Conservation (phyloP, 2,888 invertebrate genomes). For the Nomada goodeniana region DNA sequence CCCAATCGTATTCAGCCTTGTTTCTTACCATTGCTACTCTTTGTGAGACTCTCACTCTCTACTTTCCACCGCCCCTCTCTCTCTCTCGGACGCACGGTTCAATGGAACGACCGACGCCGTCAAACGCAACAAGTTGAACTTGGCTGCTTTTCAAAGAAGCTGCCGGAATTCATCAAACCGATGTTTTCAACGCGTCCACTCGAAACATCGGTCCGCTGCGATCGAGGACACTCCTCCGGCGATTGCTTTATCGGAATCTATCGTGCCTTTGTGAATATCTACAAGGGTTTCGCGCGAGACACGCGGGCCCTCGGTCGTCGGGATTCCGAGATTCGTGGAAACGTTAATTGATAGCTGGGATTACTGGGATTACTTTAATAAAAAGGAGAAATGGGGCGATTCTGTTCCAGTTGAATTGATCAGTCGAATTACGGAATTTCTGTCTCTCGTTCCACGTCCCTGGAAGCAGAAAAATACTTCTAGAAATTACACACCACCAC, state of each 20-base stretch:
- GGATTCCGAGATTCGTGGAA: too few species aligned
- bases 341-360: too few species aligned
- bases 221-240: constrained; percentile 11
- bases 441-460: background rate
- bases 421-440: constrained; percentile 16
- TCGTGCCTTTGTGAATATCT: background rate
- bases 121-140: constrained; percentile 78
- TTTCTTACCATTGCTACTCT: constrained; percentile 4
- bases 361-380: too few species aligned
- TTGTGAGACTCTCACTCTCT: constrained; percentile 15
- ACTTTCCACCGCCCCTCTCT: constrained; percentile 28
- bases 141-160: constrained; percentile 77
- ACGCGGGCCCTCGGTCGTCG: too few species aligned
- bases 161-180: constrained; percentile 69
- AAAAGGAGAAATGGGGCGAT: too few species aligned
- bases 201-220: constrained; percentile 29
- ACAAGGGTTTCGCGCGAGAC: too few species aligned
- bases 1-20: constrained; percentile 10
- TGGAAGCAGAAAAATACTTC: constrained; percentile 10
- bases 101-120: constrained; percentile 67
- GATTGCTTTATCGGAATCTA: constrained; percentile 1
- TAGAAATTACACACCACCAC: background rate
- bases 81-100: constrained; percentile 50
- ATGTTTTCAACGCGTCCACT: constrained; percentile 45
- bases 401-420: too few species aligned